Evolutionary conservation across 2,888 invertebrate species (phyloP).

Genomic region (Erannis defoliaria): DNA sequence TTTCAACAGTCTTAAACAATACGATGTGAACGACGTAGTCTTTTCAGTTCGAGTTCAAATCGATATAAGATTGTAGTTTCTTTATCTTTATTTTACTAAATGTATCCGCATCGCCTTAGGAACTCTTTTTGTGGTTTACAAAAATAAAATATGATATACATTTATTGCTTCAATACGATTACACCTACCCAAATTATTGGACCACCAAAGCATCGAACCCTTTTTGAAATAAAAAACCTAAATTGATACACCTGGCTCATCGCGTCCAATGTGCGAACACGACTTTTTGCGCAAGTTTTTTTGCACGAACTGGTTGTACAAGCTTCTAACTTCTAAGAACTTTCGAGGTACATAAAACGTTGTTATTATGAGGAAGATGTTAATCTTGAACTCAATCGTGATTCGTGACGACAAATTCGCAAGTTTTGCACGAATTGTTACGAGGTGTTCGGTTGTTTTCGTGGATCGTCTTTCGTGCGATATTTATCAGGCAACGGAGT

Average conservation of each 20-base stretch:
- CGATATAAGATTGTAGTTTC: constrained; percentile 2
- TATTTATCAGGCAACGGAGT: constrained; percentile 40
- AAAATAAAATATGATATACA: constrained; percentile 43
- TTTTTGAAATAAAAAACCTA: constrained; percentile 35
- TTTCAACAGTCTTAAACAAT: constrained; percentile 48
- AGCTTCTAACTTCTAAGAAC: constrained; percentile 24
- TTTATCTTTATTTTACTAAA: constrained; percentile 29
- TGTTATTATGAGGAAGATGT: constrained; percentile 53
- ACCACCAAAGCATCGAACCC: constrained; percentile 43
- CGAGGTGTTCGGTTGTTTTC: constrained; percentile 29
- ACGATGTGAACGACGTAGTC: constrained; percentile 25
- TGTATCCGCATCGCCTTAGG: constrained; percentile 21
- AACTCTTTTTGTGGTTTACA: constrained; percentile 26
- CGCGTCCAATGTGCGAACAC: constrained; percentile 34
- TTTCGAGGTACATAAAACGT: constrained; percentile 33
- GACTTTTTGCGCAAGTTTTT: constrained; percentile 33
- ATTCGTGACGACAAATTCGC: constrained; percentile 77
- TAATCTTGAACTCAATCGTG: constrained; percentile 68
- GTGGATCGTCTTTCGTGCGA: constrained; percentile 33
- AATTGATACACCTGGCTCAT: constrained; percentile 37
- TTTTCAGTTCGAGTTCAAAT: constrained; percentile 12
- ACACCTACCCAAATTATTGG: constrained; percentile 48
- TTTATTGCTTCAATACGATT: constrained; percentile 43
- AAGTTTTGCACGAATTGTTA: constrained; percentile 70
- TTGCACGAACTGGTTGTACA: constrained; percentile 19